These are phyloP conservation scores for Tipula lateralis DNA, from an alignment of 2,888 invertebrate species.

Conservation along the genomic window DNA sequence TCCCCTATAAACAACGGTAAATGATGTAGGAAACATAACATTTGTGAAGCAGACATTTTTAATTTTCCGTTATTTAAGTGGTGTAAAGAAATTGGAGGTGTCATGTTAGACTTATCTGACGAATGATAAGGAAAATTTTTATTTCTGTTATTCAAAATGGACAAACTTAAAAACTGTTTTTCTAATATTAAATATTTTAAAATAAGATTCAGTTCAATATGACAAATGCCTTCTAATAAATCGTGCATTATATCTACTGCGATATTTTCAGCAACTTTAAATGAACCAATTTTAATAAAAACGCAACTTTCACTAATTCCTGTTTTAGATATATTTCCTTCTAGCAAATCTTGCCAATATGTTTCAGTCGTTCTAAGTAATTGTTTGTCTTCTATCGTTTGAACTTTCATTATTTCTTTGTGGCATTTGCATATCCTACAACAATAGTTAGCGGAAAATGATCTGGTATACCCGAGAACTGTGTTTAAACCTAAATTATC, in stretches of 20 bases:
- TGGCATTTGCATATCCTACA: slow-evolving; percentile 29
- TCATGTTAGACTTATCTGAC: too few species aligned
- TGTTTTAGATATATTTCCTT: slow-evolving; percentile 26
- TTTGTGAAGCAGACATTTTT: neutral
- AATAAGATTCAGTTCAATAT: too few species aligned
- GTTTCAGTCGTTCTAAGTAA: slow-evolving; percentile 13
- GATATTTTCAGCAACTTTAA: neutral
- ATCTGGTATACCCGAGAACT: neutral
- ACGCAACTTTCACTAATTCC: slow-evolving; percentile 28
- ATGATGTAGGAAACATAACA: neutral
- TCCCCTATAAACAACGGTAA: neutral
- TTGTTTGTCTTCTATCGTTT: neutral
- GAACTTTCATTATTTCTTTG: neutral
- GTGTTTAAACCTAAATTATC: slow-evolving; percentile 30
- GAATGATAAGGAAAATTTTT: too few species aligned
- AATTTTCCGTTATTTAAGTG: neutral
- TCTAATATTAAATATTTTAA: too few species aligned
- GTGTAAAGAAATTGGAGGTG: too few species aligned
- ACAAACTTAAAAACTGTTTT: too few species aligned
- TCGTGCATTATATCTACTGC: neutral
- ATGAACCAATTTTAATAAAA: slow-evolving; percentile 39
- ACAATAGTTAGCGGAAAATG: slow-evolving; percentile 29
- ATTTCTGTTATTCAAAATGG: too few species aligned
- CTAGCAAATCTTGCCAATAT: slow-evolving; percentile 27
- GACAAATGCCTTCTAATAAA: neutral